Base-by-base conservation (phyloP, 2,888 invertebrate species). In the Periphyllus acericola region DNA sequence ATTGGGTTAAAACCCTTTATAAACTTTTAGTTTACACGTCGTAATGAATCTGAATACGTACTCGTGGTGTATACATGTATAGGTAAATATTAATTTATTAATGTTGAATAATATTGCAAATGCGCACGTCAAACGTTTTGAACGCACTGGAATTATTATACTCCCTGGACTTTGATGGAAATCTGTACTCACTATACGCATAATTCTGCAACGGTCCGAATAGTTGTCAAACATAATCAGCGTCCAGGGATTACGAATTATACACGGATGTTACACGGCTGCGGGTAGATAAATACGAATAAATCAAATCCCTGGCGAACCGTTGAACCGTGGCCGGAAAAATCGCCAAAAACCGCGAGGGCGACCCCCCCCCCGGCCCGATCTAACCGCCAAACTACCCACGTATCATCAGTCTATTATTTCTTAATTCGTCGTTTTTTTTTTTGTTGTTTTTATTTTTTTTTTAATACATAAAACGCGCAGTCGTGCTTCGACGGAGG, bases 171-270 rank as follows among this genome's bases (percentile, higher is more conserved):
- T 55, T 55, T 72, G 72, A 83, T 83, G 17, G 17, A 83, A 55
- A 83, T 55, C 83, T 55, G n/a, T 72, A 52, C 11, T 71, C 52
- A 17, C 21, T 81, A n/a, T 21, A 46, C 32, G 25, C 71, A 82
- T 80, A 36, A 80, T 72, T 72, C 55, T 29, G 55, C 55, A 25
- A 82, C 25, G n/a, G 72, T 34, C 34, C 72, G 52, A 52, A 72
- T n/a, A n/a, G 8, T 55, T 55, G 55, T 55, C 83, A n/a, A 55
- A 72, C n/a, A 55, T 83, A 83, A 83, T 72, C 36, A 55, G 83
- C 21, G 52, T 19, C 72, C 34, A 74, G 72, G 83, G 83, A 74
- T 55, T 83, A 34, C 52, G 72, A 34, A 36, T 55, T 34, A 34
- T 32, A 25, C n/a, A n/a, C 5, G 19, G 55, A 19, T 29, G 14